A percentile compares a stretch with the other conserved stretches of the same genome.
Evolutionary conservation across 2,113 vertebrate species (phyloP).

Genomic region (Cavia porcellus): DNA sequence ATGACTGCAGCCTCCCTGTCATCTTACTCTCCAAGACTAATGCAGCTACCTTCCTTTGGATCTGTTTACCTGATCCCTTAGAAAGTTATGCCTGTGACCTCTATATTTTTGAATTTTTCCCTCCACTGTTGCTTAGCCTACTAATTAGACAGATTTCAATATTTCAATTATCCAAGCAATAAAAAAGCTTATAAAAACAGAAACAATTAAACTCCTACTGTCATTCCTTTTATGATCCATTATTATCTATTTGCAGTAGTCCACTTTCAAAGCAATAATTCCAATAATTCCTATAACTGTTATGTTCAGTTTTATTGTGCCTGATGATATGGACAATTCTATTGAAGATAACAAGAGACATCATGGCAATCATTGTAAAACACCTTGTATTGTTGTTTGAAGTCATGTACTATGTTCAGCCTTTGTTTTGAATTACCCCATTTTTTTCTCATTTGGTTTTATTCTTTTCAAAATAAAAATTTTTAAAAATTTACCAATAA

Average conservation of each 20-base stretch:
- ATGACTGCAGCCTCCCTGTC: accelerated
- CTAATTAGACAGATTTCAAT: background rate
- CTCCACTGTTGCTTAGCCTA: background rate
- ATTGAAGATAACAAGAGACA: too few relatives aligned
- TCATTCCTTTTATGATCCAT: background rate
- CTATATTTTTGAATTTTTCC: background rate
- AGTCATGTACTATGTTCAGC: too few relatives aligned
- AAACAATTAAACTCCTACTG: background rate
- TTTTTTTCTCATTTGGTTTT: too few relatives aligned
- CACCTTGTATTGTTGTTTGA: too few relatives aligned
- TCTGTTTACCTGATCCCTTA: background rate
- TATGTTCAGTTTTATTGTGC: too few relatives aligned
- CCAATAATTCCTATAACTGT: too few relatives aligned
- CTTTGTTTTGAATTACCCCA: too few relatives aligned
- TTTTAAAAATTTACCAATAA: too few relatives aligned
- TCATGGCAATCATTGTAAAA: too few relatives aligned
- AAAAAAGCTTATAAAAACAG: background rate
- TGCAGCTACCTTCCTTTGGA: background rate
- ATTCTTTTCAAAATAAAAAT: too few relatives aligned
- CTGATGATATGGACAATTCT: too few relatives aligned
- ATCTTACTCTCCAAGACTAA: background rate
- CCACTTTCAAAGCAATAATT: background rate
- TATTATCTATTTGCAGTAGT: background rate
- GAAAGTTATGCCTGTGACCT: background rate
- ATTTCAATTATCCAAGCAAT: background rate